Base-by-base conservation (phyloP, 2,797 vertebrate genomes). In the Pantherophis alleghaniensis region DNA sequence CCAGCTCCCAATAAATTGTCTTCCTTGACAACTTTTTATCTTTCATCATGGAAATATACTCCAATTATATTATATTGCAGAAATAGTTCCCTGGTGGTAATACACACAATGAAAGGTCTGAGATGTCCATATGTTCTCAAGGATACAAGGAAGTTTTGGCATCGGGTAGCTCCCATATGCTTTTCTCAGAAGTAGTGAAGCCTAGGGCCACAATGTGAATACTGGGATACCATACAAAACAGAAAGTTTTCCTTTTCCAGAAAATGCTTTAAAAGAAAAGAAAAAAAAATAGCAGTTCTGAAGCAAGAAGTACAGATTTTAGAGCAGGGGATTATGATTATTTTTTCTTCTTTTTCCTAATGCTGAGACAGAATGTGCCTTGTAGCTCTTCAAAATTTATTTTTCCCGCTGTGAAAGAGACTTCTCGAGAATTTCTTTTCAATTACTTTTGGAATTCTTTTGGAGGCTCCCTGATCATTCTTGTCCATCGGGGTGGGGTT, bases 11-110 rank as follows among this genome's bases (percentile, higher is more conserved):
- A 92, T 53, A 95, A 95, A 95, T 26, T 28, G 14, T n/a, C 42
- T 94, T 95, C 88, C 86, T 89, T 93, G 91, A 16, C 69, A 42
- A 92, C 89, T 94, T 95, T 94, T 51, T 90, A 90, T 59, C 93
- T 95, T 95, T 96, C 57, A n/a, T 92, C 51, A 89, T 0, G 0
- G 74, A 96, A 96, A 88, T 42, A 4, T 79, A 59, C 91, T 94
- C 55, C 93, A 37, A 63, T 66, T 88, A 66, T 88, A 28, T 37
- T 10, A 88, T 0, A 94, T 42, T 26, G 57, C 26, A 74, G 3
- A 94, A 93, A 93, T 59, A 60, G 86, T 94, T 95, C 94, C 92
- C 37, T 7, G 9, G 88, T 87, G n/a, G 88, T 56, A 94, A 91
- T 69, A 59, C 42, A 88, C 32, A 90, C 10, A 90, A 88, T 3